phyloP scores from a whole-genome alignment of 2,888 invertebrate genomes.

The Euzetes globulus region DNA sequence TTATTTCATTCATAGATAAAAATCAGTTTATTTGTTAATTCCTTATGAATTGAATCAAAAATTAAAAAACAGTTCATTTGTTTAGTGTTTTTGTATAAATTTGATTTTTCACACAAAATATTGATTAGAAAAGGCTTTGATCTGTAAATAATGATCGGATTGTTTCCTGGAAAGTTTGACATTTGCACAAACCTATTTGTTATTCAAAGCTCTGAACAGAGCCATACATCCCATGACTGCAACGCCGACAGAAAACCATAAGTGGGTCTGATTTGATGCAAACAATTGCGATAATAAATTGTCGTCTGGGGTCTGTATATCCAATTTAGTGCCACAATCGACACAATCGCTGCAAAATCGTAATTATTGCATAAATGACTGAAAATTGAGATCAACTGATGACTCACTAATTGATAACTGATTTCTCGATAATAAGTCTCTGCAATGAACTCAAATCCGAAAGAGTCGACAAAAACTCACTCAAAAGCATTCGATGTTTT shows the following conservation, averaged over 20 bases:
- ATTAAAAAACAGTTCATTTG: background rate
- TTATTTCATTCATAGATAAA: too few relatives aligned
- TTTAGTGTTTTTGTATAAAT: background rate
- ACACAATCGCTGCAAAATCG: background rate
- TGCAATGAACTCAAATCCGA: slow-evolving; percentile 11
- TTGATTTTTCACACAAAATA: background rate
- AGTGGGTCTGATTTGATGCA: background rate
- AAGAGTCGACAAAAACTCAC: background rate
- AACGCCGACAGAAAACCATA: background rate
- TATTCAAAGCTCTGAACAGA: background rate
- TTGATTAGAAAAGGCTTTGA: background rate
- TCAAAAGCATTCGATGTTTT: background rate
- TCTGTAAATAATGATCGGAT: background rate
- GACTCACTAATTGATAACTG: background rate
- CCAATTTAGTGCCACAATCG: background rate
- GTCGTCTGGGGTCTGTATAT: background rate
- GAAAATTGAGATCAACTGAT: background rate
- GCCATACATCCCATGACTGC: background rate
- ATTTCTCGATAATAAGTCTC: background rate
- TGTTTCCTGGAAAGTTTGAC: background rate
- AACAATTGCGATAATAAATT: background rate
- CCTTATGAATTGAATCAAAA: background rate
- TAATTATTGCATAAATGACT: background rate
- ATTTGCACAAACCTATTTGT: too few relatives aligned
- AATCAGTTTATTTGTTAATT: too few relatives aligned